phyloP scores from a whole-genome alignment of 2,888 invertebrate species.

The Nephrotoma guestfalica region DNA sequence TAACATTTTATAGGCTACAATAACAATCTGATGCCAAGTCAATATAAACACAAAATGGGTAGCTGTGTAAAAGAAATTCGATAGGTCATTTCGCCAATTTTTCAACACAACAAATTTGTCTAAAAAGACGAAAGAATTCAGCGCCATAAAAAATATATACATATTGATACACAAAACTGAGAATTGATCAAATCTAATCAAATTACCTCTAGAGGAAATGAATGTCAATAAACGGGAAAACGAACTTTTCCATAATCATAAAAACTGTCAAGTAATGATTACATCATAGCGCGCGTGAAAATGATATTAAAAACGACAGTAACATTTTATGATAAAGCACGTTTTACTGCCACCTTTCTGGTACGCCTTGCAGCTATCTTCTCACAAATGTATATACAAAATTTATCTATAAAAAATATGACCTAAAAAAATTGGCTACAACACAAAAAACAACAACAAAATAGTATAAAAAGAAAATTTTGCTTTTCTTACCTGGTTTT shows the following conservation, averaged over 20 bases:
- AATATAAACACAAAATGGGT: neutral
- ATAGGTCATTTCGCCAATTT: neutral
- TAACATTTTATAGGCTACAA: too few species aligned
- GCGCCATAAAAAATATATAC: neutral
- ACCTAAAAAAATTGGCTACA: neutral
- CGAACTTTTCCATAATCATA: neutral
- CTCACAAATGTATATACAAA: neutral
- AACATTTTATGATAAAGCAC: neutral
- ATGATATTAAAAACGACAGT: neutral
- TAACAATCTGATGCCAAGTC: too few species aligned
- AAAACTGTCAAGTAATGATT: neutral
- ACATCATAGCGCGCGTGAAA: neutral
- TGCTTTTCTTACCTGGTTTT: conserved; percentile 50
- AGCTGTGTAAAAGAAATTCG: neutral
- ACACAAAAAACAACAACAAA: neutral
- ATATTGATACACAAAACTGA: neutral
- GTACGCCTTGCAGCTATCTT: neutral
- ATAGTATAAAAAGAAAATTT: conserved; percentile 4
- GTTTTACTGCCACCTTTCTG: neutral
- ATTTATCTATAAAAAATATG: neutral
- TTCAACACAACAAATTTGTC: neutral
- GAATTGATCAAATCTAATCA: neutral
- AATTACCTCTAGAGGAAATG: neutral
- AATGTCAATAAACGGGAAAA: neutral
- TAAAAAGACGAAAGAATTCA: neutral